These are phyloP conservation scores for Macroglossus sobrinus DNA, from an alignment of 2,113 vertebrate species.

Conservation along the genomic window DNA sequence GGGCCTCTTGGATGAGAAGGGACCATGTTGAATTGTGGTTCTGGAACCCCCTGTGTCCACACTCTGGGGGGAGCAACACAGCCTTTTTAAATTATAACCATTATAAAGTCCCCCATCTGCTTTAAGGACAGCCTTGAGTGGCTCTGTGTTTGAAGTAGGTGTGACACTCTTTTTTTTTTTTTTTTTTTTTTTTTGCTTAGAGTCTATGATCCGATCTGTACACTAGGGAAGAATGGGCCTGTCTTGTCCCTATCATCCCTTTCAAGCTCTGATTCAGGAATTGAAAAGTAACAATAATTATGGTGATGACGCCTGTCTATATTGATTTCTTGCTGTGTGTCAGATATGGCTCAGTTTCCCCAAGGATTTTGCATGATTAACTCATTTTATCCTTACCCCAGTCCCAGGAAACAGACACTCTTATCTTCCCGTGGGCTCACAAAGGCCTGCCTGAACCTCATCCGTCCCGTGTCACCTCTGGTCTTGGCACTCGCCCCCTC, in stretches of 20 bases:
- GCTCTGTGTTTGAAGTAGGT: not conserved
- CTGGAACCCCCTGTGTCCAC: too few species aligned
- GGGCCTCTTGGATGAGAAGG: too few species aligned
- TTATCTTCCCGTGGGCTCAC: not conserved
- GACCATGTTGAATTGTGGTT: too few species aligned
- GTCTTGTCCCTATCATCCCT: not conserved
- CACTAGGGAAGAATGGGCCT: not conserved
- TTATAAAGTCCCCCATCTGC: too few species aligned
- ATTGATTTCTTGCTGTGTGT: not conserved
- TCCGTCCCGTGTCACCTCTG: not conserved
- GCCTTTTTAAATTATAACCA: too few species aligned
- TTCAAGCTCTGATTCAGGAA: not conserved
- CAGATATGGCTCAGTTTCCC: not conserved
- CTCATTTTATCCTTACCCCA: not conserved
- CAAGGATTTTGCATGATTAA: not conserved
- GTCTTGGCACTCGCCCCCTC: not conserved
- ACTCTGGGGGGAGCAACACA: too few species aligned
- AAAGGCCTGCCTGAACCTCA: not conserved
- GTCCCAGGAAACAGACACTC: not conserved
- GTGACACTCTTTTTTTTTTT: not conserved
- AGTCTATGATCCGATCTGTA: not conserved
- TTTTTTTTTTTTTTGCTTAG: not conserved
- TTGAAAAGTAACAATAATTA: not conserved
- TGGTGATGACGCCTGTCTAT: fast-evolving
- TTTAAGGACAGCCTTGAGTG: not conserved